Evolutionary conservation across 2,113 vertebrate genomes (phyloP), one percentile per base, ranked within the genome.

Genomic region (Ellobius talpinus): DNA sequence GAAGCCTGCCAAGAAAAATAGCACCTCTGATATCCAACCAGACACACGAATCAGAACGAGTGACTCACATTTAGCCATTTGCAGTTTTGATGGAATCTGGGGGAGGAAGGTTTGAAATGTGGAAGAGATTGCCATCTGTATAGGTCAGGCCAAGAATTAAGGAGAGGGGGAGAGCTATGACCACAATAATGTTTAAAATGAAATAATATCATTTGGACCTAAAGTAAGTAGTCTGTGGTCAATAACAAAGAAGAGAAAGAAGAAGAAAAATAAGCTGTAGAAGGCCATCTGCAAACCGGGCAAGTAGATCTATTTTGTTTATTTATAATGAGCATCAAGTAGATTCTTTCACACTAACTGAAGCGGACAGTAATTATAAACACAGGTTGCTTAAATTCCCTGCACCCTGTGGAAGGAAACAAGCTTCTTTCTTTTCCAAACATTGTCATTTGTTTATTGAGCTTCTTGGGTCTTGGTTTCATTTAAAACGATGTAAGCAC

Each of bases 371-470:
- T 99, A 98, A 99, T 99, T 99, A 98, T 99, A 99, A 99, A 99
- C 98, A 99, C 98, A 99, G 98, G 98, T 98, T 98, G 98, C 97
- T 98, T 98, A 98, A 98, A 98, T 99, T 99, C 98, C 97, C 97
- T 98, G 98, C 97, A 98, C 98, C 98, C 98, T 98, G 98, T 99
- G 98, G 99, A 99, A 99, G 99, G 98, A 99, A 99, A 99, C 99
- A 98, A 99, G 98, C 98, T 98, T 98, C 98, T 98, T 98, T 98
- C 98, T 98, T 99, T 98, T 98, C 98, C 98, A 99, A 99, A 99
- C 99, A 99, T 95, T 99, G 98, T 98, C 98, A 98, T 99, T 98
- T 99, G 98, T 99, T 99, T 99, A 99, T 98, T 98, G 98, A 99
- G 98, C 98, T 97, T 99, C 98, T 98, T 98, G 97, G 98, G 98